Evolutionary conservation across 64 coral and sea anemone species (phyloP).

Genomic region (Montipora efflorescens): DNA sequence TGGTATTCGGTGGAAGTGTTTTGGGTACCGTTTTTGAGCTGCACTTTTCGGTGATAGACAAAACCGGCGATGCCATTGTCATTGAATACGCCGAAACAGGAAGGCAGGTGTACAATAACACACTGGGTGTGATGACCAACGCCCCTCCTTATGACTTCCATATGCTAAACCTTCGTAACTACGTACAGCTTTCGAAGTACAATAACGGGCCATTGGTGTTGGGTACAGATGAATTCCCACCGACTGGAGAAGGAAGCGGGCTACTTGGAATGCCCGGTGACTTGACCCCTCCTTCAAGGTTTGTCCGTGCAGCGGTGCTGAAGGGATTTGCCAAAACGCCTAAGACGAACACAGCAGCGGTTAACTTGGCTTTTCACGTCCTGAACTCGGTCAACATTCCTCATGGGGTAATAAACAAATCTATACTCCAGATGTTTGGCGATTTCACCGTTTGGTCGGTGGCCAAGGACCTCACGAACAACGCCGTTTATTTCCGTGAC

Average conservation of each 20-base stretch:
- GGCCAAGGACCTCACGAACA: not conserved
- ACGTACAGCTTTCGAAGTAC: too few relatives aligned
- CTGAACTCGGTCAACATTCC: not conserved
- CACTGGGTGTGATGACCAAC: too few relatives aligned
- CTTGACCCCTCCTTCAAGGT: not conserved
- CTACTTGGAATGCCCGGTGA: not conserved
- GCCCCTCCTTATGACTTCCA: too few relatives aligned
- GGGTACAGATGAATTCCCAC: not conserved
- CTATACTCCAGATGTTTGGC: not conserved
- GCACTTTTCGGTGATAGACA: not conserved
- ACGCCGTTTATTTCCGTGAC: slow-evolving; percentile 18
- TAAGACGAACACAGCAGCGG: not conserved
- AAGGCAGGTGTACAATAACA: too few relatives aligned
- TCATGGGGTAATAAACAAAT: not conserved
- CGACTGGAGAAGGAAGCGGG: not conserved
- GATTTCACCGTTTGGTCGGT: slow-evolving; percentile 14
- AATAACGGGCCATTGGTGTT: not conserved
- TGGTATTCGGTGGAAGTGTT: not conserved
- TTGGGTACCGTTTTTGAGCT: not conserved
- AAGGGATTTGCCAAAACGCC: not conserved
- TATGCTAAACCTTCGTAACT: too few relatives aligned
- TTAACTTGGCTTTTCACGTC: slow-evolving; percentile 45
- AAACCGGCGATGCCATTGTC: too few relatives aligned
- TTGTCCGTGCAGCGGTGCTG: not conserved
- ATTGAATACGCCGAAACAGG: too few relatives aligned